Base-by-base conservation (phyloP, 2,113 vertebrate species). In the Rynchops niger region DNA sequence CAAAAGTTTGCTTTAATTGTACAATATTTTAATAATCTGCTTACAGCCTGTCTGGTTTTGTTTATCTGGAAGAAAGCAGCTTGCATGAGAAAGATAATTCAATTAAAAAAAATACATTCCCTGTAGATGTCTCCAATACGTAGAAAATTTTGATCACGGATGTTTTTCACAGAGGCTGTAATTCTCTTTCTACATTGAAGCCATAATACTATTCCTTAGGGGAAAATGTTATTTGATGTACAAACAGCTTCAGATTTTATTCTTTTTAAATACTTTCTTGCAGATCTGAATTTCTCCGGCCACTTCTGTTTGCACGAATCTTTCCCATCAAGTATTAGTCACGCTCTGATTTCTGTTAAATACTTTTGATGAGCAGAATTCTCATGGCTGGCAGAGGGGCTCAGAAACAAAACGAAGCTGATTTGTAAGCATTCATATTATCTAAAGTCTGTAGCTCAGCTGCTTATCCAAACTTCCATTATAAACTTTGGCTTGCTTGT, bases 51-150 rank as follows among this genome's bases (percentile, higher is more conserved):
- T 83, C 95, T 97, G 95, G 7, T 97, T 96, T 82, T 94, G 90
- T 97, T 97, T 96, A 95, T 94, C 88, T 89, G 92, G 97, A 95
- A 92, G 72, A 94, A 95, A 72, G 89, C 76, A 80, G 93, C 74
- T 95, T 79, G 78, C 81, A 86, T 69, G 77, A 84, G 50, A 36
- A 90, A 78, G 79, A 87, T 91, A 95, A 97, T 91, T 92, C 0
- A 2, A 95, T 98, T 93, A 9, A 59, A 76, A 89, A 92, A 87
- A 86, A 83, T 52, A 62, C 18, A 92, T 74, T 87, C 82, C 66
- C 92, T 55, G 61, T 91, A 94, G 82, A 93, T 84, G 86, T 86
- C 86, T 97, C 88, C 96, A 93, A 30, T 43, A 90, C 5, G 56
- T 47, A 92, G 66, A 86, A 88, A 63, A 86, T 70, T 91, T 93